Base-by-base conservation (phyloP, 2,113 vertebrate species). In the Hippocampus barbouri region DNA sequence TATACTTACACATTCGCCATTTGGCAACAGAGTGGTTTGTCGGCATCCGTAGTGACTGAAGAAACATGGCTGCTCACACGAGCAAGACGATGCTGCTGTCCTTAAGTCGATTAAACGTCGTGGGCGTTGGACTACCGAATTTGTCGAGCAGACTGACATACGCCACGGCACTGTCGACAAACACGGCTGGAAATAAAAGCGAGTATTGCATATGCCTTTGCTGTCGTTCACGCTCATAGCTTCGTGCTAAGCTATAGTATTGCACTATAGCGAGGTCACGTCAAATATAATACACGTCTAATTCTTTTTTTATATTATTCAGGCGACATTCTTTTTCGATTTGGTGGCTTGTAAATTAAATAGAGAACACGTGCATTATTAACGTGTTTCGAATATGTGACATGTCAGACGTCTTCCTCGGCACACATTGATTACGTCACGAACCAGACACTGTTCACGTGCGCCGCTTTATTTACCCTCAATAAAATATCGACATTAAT, bases 11-110 rank as follows among this genome's bases (percentile, higher is more conserved):
- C 30, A 7, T 23, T 65, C 12, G 23, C 12, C 12, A 0, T 65
- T 41, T 66, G n/a, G 7, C 6, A 47, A 27, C 4, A 4, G 1
- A 27, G 23, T 65, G 40, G 3, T 43, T 65, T 41, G 14, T 47
- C 64, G 64, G 14, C 63, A 16, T 65, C 64, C 64, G 64, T 45
- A 66, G n/a, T 47, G 14, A 47, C 38, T 25, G 3, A 14, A 23
- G 61, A 78, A 89, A 89, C 76, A 93, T 93, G 93, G 91, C 91
- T 63, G 69, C 87, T 0, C 65, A 72, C 74, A 40, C 63, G 3
- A 25, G 76, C 2, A 87, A 74, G 56, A 63, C 60, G 0, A 27
- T 90, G 53, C 72, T 84, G 79, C 70, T 83, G 78, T 83, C 75
- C 38, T 66, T 92, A 68, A 79, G 78, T 73, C 86, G 87, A 84